These are phyloP conservation scores for Drymodes brunneopygia DNA, from an alignment of 2,113 vertebrate genomes.

Conservation along the genomic window DNA sequence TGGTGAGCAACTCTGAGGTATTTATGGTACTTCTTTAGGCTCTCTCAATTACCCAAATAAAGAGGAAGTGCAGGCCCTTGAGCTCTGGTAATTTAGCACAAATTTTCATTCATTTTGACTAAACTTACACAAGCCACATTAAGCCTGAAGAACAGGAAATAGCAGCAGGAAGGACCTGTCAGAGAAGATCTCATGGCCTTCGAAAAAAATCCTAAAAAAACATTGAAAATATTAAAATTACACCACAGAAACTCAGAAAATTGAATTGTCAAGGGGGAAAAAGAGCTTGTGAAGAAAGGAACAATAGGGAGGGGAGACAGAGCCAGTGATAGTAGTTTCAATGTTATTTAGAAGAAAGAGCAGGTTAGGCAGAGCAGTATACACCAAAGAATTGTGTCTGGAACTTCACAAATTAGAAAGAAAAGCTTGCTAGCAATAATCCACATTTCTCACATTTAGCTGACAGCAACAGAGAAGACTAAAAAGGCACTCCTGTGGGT, in stretches of 20 bases:
- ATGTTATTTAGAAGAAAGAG: slow-evolving; percentile 1
- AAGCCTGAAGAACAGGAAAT: neutral
- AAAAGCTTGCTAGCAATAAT: neutral
- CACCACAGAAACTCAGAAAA: neutral
- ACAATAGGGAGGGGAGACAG: neutral
- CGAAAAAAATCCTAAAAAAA: neutral
- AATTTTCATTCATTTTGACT: neutral
- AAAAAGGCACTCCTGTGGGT: neutral
- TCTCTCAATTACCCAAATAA: neutral
- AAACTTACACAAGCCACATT: neutral
- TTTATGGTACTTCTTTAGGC: neutral
- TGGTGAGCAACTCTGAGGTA: neutral
- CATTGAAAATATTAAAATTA: neutral
- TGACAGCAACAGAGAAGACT: neutral
- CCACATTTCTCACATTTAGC: neutral
- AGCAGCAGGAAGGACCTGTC: neutral
- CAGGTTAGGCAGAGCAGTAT: neutral
- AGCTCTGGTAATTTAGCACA: neutral
- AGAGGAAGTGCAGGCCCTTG: neutral
- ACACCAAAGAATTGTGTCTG: neutral
- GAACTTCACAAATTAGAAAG: neutral
- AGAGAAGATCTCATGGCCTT: neutral
- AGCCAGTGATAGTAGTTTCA: neutral
- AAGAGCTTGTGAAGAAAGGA: neutral
- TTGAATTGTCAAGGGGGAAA: neutral